phyloP scores from a whole-genome alignment of 2,888 invertebrate species.

The Drosophila fungiperda region DNA sequence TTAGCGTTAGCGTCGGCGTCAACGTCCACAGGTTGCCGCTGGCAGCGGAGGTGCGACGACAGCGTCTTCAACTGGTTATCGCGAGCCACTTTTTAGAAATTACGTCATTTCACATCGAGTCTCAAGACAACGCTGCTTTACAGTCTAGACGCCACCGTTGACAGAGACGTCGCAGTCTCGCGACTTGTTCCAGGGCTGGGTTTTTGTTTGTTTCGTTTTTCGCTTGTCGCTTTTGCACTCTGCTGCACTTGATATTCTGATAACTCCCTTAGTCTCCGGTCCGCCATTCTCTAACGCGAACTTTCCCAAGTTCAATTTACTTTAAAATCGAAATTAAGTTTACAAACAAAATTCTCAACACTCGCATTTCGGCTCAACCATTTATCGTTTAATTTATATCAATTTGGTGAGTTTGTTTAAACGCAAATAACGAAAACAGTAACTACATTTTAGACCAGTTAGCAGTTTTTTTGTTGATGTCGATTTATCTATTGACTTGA shows the following conservation, averaged over 20 bases:
- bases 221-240: conserved; percentile 5
- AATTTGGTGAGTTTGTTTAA: conserved; percentile 3
- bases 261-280: conserved; percentile 9
- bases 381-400: background rate
- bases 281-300: conserved; percentile 3
- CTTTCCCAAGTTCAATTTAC: background rate
- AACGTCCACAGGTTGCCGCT: conserved; percentile 71
- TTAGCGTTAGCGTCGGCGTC: conserved; percentile 22
- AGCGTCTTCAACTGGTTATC: conserved; percentile 74
- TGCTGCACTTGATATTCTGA: conserved; percentile 7
- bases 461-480: background rate
- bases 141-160: conserved; percentile 58
- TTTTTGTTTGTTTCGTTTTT: conserved; percentile 2
- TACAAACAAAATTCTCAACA: background rate
- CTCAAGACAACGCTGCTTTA: conserved; percentile 43
- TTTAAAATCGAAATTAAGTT: background rate
- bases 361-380: background rate
- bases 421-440: background rate
- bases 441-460: background rate
- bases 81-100: conserved; percentile 76
- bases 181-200: conserved; percentile 50
- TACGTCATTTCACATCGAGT: conserved; percentile 74
- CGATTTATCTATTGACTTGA: conserved; percentile 7
- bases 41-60: conserved; percentile 61
- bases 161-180: conserved; percentile 13